Percentiles rank a stretch among this genome's conserved stretches.
These are phyloP conservation scores for Oryzias sinensis DNA, from an alignment of 2,797 vertebrate genomes.

Conservation along the genomic window DNA sequence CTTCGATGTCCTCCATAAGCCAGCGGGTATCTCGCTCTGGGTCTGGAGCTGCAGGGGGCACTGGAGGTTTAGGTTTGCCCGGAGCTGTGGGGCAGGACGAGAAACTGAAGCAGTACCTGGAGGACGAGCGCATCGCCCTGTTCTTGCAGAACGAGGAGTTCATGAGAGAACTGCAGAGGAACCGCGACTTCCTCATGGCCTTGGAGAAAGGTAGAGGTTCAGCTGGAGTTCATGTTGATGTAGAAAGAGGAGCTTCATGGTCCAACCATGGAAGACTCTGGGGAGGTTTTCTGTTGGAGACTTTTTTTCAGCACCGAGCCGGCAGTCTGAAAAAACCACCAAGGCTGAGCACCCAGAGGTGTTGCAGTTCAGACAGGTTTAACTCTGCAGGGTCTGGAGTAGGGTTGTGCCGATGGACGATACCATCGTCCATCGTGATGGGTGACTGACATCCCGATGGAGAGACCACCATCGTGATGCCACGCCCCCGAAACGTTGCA, in stretches of 20 bases:
- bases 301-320: too few relatives aligned
- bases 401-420: too few relatives aligned
- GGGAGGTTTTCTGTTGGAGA: too few relatives aligned
- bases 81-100: constrained; percentile 84
- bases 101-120: constrained; percentile 93
- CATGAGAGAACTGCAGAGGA: constrained; percentile 95
- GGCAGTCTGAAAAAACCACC: too few relatives aligned
- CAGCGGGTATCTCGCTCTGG: constrained; percentile 47
- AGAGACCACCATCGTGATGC: too few relatives aligned
- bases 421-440: too few relatives aligned
- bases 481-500: too few relatives aligned
- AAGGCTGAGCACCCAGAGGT: too few relatives aligned
- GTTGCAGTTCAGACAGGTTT: too few relatives aligned
- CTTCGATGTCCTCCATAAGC: constrained; percentile 63
- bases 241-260: neutral
- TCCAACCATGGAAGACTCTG: too few relatives aligned
- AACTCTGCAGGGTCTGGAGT: too few relatives aligned
- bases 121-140: constrained; percentile 93
- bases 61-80: constrained; percentile 41
- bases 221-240: neutral
- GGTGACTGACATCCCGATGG: too few relatives aligned
- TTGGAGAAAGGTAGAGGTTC: constrained; percentile 87
- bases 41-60: constrained; percentile 38
- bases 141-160: constrained; percentile 98
- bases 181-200: constrained; percentile 92